Evolutionary conservation across 1,140 invertebrate genomes (phyloP).

Genomic region (Bombus haemorrhoidalis): DNA sequence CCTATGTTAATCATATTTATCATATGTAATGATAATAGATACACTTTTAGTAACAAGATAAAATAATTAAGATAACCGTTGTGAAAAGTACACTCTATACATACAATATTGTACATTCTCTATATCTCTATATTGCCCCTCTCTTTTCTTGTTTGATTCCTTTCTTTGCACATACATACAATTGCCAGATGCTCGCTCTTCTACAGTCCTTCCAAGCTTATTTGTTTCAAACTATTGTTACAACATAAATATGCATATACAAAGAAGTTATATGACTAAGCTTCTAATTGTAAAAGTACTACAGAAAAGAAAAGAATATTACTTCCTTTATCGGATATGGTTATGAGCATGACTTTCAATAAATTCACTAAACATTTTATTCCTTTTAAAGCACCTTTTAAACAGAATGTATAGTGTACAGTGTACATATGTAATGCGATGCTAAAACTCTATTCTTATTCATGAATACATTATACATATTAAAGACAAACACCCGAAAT

Average conservation of each 20-base stretch:
- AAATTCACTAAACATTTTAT: neutral
- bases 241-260: neutral
- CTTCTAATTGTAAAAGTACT: neutral
- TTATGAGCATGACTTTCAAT: neutral
- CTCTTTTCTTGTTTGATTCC: neutral
- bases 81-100: neutral
- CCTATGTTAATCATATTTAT: neutral
- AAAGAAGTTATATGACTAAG: neutral
- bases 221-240: neutral
- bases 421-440: neutral
- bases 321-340: neutral
- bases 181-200: constrained; percentile 15
- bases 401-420: neutral
- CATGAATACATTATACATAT: neutral
- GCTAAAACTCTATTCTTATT: neutral
- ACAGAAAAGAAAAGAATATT: neutral
- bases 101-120: neutral
- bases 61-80: neutral
- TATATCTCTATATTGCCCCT: neutral
- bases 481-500: neutral
- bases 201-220: constrained; percentile 15
- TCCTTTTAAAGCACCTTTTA: neutral
- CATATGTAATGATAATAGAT: neutral
- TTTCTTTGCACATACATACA: neutral
- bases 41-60: neutral